Percentiles rank a stretch among this genome's conserved stretches.
Conservation (phyloP, 2,113 vertebrate genomes). For the Cyprinus carpio region DNA sequence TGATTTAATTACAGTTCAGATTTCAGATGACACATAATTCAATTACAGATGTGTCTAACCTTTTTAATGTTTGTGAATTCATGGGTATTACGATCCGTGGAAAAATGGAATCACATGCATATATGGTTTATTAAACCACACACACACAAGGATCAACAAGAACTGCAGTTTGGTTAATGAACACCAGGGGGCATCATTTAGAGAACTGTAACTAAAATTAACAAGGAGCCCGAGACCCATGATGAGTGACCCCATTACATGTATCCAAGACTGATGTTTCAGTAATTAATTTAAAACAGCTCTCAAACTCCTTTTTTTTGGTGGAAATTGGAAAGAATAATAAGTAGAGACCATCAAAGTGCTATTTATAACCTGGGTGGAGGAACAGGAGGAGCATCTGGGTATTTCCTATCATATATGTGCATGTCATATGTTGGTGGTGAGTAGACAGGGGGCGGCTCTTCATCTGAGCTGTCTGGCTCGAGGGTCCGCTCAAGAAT, state of each 20-base stretch:
- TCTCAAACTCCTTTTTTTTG: background rate
- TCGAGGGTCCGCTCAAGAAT: conserved; percentile 93
- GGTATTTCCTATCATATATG: conserved; percentile 80
- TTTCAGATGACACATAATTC: background rate
- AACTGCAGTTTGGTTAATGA: conserved; percentile 37
- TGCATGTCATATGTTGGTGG: conserved; percentile 91
- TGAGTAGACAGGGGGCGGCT: conserved; percentile 93
- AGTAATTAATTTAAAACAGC: background rate
- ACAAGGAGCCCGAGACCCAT: background rate
- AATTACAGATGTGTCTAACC: background rate
- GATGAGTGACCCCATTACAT: background rate
- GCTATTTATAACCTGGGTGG: conserved; percentile 81
- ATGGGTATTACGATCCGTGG: background rate
- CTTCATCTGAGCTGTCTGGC: conserved; percentile 95
- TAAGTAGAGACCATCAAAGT: background rate
- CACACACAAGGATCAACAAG: background rate
- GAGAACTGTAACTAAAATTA: conserved; percentile 10
- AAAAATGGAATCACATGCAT: background rate
- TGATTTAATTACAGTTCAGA: conserved; percentile 1
- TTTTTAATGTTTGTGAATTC: background rate
- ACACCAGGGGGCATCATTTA: conserved; percentile 54
- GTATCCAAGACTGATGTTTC: background rate
- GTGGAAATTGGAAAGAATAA: background rate
- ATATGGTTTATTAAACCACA: background rate
- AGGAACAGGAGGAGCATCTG: conserved; percentile 77